phyloP scores from a whole-genome alignment of 2,888 invertebrate species.

The Coenonympha arcania region DNA sequence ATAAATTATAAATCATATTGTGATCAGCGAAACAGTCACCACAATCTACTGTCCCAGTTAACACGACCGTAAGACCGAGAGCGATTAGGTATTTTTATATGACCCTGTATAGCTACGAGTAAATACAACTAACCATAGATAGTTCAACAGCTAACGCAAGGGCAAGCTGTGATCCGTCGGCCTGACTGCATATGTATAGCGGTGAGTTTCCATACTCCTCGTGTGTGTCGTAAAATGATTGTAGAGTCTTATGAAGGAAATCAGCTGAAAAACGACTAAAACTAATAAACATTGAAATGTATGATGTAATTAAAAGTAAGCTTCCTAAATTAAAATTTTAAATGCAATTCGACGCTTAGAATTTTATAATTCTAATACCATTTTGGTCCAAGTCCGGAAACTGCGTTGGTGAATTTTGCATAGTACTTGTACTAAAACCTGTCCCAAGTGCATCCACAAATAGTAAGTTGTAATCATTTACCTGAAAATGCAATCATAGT shows the following conservation, averaged over 20 bases:
- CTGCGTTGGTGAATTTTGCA: conserved; percentile 35
- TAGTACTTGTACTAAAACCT: conserved; percentile 83
- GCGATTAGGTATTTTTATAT: too few relatives aligned
- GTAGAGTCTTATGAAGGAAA: conserved; percentile 80
- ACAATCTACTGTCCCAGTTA: too few relatives aligned
- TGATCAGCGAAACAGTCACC: too few relatives aligned
- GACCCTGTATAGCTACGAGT: background rate
- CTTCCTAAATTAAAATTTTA: too few relatives aligned
- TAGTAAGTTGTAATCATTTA: conserved; percentile 82
- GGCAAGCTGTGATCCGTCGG: conserved; percentile 92
- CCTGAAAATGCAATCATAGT: too few relatives aligned
- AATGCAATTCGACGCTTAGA: too few relatives aligned
- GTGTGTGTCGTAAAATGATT: conserved; percentile 77
- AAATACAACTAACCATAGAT: conserved; percentile 47
- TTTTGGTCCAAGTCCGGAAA: conserved; percentile 70
- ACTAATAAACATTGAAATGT: background rate
- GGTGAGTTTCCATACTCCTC: conserved; percentile 79
- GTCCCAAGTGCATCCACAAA: conserved; percentile 93
- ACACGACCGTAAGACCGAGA: too few relatives aligned
- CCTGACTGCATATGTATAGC: conserved; percentile 88
- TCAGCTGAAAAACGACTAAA: conserved; percentile 59
- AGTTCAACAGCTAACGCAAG: conserved; percentile 79
- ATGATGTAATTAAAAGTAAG: too few relatives aligned
- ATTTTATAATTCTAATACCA: conserved; percentile 29
- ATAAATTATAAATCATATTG: too few relatives aligned